Base-by-base conservation (phyloP, 2,888 invertebrate species). In the Apamea anceps region DNA sequence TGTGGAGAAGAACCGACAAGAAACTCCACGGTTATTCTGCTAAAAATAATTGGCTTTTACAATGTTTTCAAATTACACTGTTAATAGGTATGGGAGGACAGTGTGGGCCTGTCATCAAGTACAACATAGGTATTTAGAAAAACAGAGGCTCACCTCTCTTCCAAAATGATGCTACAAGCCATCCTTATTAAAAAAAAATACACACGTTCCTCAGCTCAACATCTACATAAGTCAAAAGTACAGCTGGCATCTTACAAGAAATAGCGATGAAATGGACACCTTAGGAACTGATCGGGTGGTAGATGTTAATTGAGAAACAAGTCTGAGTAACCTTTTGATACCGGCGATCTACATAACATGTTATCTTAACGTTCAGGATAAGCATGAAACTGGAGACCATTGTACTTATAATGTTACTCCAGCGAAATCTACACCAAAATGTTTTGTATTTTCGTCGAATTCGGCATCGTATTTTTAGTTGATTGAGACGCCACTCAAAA, bases 291-390 rank as follows among this genome's bases (percentile, higher is more conserved):
- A 57, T 65, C 51, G 70, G 60, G 48, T 70, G 42, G 51, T 13
- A 45, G 28, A 60, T 72, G 3, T 57, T 65, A 73, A 73, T 77
- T 77, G 42, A 42, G 42, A 68, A 65, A 76, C 32, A 32, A 63
- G 42, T 45, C 25, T 28, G 37, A 32, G 63, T 25, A 62, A 51
- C 42, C 21, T 8, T 65, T n/a, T 51, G 60, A 66, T 54, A 60
- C 5, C 7, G 32, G 6, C 25, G 10, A 51, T 15, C 60, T n/a
- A 67, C 37, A 25, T 12, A 3, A 68, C 12, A 48, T 25, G 3
- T 15, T 54, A 28, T 54, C 3, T 32, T 12, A n/a, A 42, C 32
- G 25, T 25, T 62, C 5, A 45, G 21, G 51, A 51, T 51, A 51
- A 51, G 21, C 15, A 51, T 7, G 13, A 60, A 15, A 6, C 15